Evolutionary conservation across 2,888 invertebrate species (phyloP), one percentile per base, ranked within the genome.

Genomic region (Sminthurides aquaticus): DNA sequence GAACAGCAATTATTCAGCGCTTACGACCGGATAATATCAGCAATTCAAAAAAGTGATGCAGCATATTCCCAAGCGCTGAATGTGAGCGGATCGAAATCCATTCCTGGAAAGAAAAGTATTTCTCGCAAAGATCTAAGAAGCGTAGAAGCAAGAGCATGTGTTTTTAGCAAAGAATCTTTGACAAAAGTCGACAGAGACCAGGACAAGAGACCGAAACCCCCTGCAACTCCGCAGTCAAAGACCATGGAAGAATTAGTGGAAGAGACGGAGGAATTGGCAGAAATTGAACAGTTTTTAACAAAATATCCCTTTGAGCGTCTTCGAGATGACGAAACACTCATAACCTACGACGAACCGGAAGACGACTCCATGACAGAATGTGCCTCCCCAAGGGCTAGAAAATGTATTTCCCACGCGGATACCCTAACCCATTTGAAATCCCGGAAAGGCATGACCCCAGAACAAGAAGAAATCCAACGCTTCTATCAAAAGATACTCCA

Each of bases 241-340:
- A 52, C 22, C 3, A 59, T 66, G 24, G 62, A 66, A 27, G 66
- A 62, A 20, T 49, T 66, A 18, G n/a, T 57, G 2, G 58, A 48
- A 24, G 62, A 66, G 48, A 60, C 62, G 0, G 56, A 66, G 29
- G 62, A 66, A 24, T 27, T 62, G 15, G 57, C 57, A n/a, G 62
- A 66, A 62, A 66, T 66, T 62, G 62, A 66, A 24, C 49, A 66
- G 26, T 66, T 66, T 28, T 57, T 66, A 2, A 57, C 52, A 26
- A 58, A 62, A 49, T 62, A 43, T 48, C 62, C 66, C 1, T 62
- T 66, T 29, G 66, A 66, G 27, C 49, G 62, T 43, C 52, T 66
- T 26, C 29, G 63, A 57, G 63, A 63, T 57, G 63, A 63, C 57
- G 63, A 63, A 11, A 11, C 49, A 1, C 29, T 63, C 5, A 58